Conservation (phyloP, 2,797 vertebrate genomes). For the Botia kubotai region DNA sequence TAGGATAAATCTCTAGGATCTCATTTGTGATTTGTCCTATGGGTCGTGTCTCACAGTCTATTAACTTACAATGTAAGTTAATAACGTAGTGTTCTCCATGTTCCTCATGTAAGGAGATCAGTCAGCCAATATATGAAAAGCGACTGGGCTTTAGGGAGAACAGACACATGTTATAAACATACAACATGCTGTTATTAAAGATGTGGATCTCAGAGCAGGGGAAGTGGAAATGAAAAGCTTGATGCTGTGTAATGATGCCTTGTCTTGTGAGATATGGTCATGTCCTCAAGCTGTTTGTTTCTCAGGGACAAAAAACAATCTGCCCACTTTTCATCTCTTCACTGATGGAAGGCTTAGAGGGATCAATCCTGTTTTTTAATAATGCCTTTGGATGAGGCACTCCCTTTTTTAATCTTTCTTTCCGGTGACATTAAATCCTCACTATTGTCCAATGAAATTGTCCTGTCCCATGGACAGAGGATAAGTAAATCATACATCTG, state of each 20-base stretch:
- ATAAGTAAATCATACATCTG: neutral
- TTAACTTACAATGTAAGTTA: neutral
- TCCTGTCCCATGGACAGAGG: neutral
- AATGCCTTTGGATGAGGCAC: conserved; percentile 38
- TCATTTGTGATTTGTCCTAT: neutral
- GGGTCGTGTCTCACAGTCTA: neutral
- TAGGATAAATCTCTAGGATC: too few relatives aligned
- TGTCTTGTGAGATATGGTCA: conserved; percentile 26
- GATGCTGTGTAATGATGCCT: neutral
- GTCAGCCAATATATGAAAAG: neutral
- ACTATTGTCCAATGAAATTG: neutral
- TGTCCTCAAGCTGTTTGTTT: conserved; percentile 29
- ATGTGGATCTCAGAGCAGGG: neutral
- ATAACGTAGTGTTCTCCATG: neutral
- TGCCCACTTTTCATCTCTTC: conserved; percentile 44
- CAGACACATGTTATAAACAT: neutral
- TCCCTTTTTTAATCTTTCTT: conserved; percentile 55
- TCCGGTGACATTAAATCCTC: conserved; percentile 48
- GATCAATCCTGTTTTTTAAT: conserved; percentile 55
- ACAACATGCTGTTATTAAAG: neutral
- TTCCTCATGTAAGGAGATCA: neutral
- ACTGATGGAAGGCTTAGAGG: conserved; percentile 39
- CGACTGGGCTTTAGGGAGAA: neutral
- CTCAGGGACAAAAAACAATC: conserved; percentile 24
- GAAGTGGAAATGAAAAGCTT: neutral